Percentiles rank a stretch among this genome's conserved stretches.
phyloP scores from a whole-genome alignment of 92 coral and sea anemone genomes.

The Isaurus tuberculatus region DNA sequence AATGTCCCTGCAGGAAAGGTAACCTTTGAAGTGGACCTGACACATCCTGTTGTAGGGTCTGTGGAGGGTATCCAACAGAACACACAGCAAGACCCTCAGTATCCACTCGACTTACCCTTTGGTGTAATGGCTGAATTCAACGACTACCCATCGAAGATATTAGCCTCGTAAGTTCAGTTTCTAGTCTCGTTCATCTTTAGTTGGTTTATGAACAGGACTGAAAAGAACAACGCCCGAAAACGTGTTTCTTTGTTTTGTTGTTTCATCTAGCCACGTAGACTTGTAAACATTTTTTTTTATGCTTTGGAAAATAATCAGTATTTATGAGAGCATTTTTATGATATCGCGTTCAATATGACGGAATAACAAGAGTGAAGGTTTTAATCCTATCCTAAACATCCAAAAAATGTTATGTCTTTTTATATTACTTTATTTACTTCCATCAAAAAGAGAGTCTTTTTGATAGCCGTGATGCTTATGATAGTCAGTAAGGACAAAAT shows the following conservation, averaged over 20 bases:
- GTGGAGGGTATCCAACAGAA: constrained; percentile 37
- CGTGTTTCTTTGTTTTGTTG: not conserved
- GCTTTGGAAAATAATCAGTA: no score
- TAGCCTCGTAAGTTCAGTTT: constrained; percentile 13
- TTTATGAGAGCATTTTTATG: no score
- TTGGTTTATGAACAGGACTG: not conserved
- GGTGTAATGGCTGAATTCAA: not conserved
- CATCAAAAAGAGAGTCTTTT: no score
- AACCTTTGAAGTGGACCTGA: constrained; percentile 79
- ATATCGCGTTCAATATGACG: no score
- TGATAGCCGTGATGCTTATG: no score
- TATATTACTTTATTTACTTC: no score
- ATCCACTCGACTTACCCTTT: constrained; percentile 1
- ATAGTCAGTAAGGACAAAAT: no score
- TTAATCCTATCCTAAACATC: no score
- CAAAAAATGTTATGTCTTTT: no score
- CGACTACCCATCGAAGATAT: not conserved
- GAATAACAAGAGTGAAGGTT: no score
- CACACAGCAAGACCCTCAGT: not conserved
- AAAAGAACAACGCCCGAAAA: not conserved
- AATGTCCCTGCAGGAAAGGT: constrained; percentile 82
- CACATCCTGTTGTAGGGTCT: constrained; percentile 51
- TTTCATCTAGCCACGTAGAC: no score
- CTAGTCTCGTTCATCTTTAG: not conserved
- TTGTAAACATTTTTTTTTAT: no score